Conservation (phyloP, 2,797 vertebrate genomes). For the Lutjanus campechanus region DNA sequence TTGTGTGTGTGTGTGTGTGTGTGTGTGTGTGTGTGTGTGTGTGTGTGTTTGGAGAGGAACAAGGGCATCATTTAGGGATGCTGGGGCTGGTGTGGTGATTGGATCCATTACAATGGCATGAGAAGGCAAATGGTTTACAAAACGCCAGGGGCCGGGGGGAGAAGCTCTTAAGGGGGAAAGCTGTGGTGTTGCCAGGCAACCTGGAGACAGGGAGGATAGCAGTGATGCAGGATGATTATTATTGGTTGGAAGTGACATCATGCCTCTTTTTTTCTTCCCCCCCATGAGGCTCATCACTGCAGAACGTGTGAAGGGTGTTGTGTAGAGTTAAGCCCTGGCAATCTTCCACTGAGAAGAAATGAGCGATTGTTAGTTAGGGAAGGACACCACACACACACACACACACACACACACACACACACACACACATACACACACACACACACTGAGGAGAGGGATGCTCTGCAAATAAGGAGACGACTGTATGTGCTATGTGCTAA, state of each 20-base stretch:
- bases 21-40: slow-evolving; percentile 16
- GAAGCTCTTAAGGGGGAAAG: slow-evolving; percentile 74
- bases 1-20: background rate
- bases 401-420: slow-evolving; percentile 12
- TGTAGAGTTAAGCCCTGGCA: slow-evolving; percentile 72
- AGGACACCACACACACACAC: slow-evolving; percentile 12
- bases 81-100: slow-evolving; percentile 62
- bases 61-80: slow-evolving; percentile 55
- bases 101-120: slow-evolving; percentile 80
- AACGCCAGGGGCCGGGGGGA: slow-evolving; percentile 59
- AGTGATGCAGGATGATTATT: slow-evolving; percentile 85
- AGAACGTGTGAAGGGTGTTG: slow-evolving; percentile 81
- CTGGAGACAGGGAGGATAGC: slow-evolving; percentile 76
- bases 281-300: slow-evolving; percentile 81
- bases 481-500: slow-evolving; percentile 43
- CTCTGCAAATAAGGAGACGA: slow-evolving; percentile 66
- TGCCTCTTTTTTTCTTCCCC: slow-evolving; percentile 52
- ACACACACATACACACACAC: slow-evolving; percentile 30
- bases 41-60: background rate
- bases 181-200: slow-evolving; percentile 87
- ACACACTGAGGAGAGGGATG: slow-evolving; percentile 48
- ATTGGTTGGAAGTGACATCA: slow-evolving; percentile 89
- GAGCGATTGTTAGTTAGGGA: slow-evolving; percentile 67
- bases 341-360: slow-evolving; percentile 66
- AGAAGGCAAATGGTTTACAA: slow-evolving; percentile 79